Evolutionary conservation across 2,888 invertebrate genomes (phyloP).

Genomic region (Pyrrhosoma nymphula): DNA sequence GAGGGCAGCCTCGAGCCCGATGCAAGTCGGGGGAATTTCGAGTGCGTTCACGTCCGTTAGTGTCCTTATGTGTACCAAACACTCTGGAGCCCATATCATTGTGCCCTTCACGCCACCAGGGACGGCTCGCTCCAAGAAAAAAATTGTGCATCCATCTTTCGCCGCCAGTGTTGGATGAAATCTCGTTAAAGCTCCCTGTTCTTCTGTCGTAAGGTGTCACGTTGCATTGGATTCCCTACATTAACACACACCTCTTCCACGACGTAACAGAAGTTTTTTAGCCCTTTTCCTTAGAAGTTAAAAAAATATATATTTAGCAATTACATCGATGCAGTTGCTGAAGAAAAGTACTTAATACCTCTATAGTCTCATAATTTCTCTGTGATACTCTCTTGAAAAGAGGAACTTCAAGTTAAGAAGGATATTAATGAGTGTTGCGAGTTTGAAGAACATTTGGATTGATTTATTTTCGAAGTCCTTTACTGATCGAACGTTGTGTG

Average conservation of each 20-base stretch:
- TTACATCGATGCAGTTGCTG: no score
- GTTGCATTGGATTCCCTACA: neutral
- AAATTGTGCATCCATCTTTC: neutral
- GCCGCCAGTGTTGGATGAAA: neutral
- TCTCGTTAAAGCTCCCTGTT: conserved; percentile 10
- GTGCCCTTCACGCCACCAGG: neutral
- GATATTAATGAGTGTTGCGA: no score
- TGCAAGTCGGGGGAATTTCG: neutral
- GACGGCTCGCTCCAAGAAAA: neutral
- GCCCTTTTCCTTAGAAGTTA: neutral
- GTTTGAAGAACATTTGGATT: no score
- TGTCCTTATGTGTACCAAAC: conserved; percentile 17
- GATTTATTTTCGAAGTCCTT: no score
- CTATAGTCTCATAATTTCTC: no score
- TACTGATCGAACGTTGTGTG: no score
- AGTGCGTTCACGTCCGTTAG: neutral
- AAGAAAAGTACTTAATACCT: no score
- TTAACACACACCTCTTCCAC: neutral
- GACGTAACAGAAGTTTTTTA: neutral
- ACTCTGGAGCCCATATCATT: conserved; percentile 15
- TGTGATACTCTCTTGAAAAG: no score
- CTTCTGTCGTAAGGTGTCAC: neutral
- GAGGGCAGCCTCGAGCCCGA: neutral
- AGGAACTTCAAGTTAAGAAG: no score
- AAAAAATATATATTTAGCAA: neutral